phyloP scores from a whole-genome alignment of 2,113 vertebrate species.

The Apodemus sylvaticus region DNA sequence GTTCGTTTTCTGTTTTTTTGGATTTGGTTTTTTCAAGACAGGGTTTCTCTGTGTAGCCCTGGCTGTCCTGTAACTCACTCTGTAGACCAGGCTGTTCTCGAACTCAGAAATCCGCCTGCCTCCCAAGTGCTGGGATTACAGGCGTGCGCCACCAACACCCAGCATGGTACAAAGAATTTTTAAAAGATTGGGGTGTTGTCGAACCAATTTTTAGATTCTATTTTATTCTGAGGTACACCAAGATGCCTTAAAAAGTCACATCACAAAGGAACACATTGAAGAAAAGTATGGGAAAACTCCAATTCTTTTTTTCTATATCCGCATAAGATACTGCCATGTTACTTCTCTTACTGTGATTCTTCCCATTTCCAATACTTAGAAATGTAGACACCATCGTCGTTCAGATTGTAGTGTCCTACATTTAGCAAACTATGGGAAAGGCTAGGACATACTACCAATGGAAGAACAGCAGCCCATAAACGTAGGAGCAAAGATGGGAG shows the following conservation, averaged over 20 bases:
- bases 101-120: too few relatives aligned
- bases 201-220: conserved; percentile 3
- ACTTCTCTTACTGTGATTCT: not conserved
- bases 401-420: not conserved
- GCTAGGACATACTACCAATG: not conserved
- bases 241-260: not conserved
- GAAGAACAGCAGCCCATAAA: not conserved
- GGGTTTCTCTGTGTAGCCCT: too few relatives aligned
- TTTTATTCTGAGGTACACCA: conserved; percentile 25
- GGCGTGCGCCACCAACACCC: too few relatives aligned
- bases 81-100: too few relatives aligned
- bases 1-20: too few relatives aligned
- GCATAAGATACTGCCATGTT: not conserved
- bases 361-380: not conserved
- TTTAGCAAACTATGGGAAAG: not conserved
- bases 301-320: not conserved
- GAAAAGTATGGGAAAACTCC: not conserved
- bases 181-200: not conserved
- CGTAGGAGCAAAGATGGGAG: not conserved
- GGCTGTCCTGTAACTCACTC: too few relatives aligned
- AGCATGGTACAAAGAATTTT: not conserved
- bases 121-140: too few relatives aligned
- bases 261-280: not conserved
- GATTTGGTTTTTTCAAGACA: too few relatives aligned
- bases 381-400: not conserved